Conservation (phyloP, 2,113 vertebrate genomes). For the Ellobius talpinus region DNA sequence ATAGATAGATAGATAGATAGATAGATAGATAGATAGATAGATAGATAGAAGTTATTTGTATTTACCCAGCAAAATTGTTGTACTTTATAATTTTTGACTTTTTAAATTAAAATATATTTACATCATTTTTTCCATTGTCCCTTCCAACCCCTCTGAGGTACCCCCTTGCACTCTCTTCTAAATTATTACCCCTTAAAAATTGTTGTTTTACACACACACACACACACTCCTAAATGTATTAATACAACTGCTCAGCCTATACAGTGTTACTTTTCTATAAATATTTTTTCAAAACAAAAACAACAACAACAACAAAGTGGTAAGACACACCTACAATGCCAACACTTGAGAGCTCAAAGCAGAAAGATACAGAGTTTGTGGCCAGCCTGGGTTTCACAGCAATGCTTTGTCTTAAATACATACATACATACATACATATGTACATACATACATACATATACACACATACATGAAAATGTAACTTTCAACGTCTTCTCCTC, state of each 20-base stretch:
- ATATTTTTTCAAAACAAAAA: constrained; percentile 40
- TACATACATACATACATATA: neutral
- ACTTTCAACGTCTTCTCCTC: neutral
- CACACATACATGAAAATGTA: neutral
- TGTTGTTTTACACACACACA: neutral
- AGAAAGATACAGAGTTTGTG: neutral
- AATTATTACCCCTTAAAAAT: neutral
- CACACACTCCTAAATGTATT: neutral
- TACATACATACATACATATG: neutral
- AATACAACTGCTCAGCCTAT: neutral
- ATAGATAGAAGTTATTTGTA: neutral
- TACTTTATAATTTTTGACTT: neutral
- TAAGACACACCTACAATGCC: neutral
- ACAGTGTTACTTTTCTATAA: neutral
- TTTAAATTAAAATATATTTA: neutral
- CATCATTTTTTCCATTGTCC: neutral
- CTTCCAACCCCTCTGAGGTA: too few relatives aligned
- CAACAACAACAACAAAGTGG: neutral
- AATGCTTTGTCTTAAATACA: neutral
- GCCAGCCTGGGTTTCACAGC: neutral
- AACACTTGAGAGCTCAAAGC: neutral
- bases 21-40: too few relatives aligned
- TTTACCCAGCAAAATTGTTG: neutral
- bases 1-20: too few relatives aligned
- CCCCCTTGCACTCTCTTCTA: neutral